Evolutionary conservation across 2,113 vertebrate species (phyloP).

Genomic region (Gobius niger): DNA sequence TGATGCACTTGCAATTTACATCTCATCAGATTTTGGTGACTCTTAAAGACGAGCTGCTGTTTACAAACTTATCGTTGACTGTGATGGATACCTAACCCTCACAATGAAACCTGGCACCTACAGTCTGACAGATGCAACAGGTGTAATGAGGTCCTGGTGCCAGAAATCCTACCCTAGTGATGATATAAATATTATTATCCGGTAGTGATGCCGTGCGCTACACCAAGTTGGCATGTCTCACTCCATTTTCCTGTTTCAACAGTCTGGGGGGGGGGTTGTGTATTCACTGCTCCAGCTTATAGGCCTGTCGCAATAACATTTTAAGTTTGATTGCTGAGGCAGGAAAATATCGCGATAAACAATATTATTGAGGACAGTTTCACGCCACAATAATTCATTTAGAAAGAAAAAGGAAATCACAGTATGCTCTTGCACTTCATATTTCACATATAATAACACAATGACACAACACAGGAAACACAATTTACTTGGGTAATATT

Average conservation of each 20-base stretch:
- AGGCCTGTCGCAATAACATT: slow-evolving; percentile 48
- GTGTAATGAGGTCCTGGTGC: slow-evolving; percentile 70
- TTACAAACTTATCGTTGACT: slow-evolving; percentile 6
- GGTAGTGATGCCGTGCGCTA: slow-evolving; percentile 44
- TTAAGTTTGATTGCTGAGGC: too few species aligned
- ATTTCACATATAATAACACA: too few species aligned
- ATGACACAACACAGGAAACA: too few species aligned
- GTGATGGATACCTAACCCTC: slow-evolving; percentile 42
- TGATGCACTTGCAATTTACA: slow-evolving; percentile 2
- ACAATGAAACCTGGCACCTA: slow-evolving; percentile 67
- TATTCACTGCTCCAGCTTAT: slow-evolving; percentile 32
- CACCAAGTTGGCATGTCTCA: too few species aligned
- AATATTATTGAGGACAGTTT: too few species aligned
- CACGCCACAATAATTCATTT: too few species aligned
- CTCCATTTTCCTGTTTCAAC: slow-evolving; percentile 43
- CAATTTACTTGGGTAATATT: too few species aligned
- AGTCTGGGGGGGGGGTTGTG: slow-evolving; percentile 8
- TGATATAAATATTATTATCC: slow-evolving; percentile 76
- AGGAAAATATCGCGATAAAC: too few species aligned
- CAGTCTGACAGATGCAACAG: slow-evolving; percentile 69
- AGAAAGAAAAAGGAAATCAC: too few species aligned
- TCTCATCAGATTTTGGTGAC: neutral
- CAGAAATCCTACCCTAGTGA: slow-evolving; percentile 76
- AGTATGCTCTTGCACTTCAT: too few species aligned
- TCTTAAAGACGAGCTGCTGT: slow-evolving; percentile 4